Evolutionary conservation across 2,797 vertebrate genomes (phyloP).

Genomic region (Odontamblyopus lacepedii): DNA sequence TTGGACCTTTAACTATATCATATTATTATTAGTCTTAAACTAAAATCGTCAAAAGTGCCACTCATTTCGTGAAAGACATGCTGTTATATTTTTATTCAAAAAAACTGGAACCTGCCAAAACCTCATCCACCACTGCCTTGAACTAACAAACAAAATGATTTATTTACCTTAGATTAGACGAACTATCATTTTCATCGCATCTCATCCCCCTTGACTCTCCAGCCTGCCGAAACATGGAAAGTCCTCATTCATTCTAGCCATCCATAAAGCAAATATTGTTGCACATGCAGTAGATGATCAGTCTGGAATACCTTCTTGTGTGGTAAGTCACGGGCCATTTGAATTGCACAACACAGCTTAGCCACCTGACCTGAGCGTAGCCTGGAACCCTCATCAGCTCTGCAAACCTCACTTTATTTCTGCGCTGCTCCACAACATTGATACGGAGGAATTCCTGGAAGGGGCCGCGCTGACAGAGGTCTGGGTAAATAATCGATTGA

Average conservation of each 20-base stretch:
- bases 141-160: not conserved
- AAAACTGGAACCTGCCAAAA: not conserved
- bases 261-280: constrained; percentile 99
- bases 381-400: constrained; percentile 95
- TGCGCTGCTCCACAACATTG: constrained; percentile 84
- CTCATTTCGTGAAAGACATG: not conserved
- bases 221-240: constrained; percentile 93
- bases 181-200: constrained; percentile 40
- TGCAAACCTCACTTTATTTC: constrained; percentile 87
- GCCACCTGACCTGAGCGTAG: constrained; percentile 89
- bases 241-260: constrained; percentile 96
- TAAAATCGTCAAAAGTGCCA: not conserved
- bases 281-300: constrained; percentile 97
- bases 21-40: too few species aligned
- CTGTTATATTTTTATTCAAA: not conserved
- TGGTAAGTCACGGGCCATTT: constrained; percentile 98
- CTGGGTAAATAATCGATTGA: constrained; percentile 64
- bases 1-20: too few species aligned
- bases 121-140: not conserved
- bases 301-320: constrained; percentile 97
- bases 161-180: constrained; percentile 3
- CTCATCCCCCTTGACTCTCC: constrained; percentile 87
- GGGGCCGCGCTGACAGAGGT: constrained; percentile 55
- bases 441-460: constrained; percentile 87
- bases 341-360: constrained; percentile 71